Base-by-base conservation (phyloP, 2,113 vertebrate species). In the Sturnus vulgaris region DNA sequence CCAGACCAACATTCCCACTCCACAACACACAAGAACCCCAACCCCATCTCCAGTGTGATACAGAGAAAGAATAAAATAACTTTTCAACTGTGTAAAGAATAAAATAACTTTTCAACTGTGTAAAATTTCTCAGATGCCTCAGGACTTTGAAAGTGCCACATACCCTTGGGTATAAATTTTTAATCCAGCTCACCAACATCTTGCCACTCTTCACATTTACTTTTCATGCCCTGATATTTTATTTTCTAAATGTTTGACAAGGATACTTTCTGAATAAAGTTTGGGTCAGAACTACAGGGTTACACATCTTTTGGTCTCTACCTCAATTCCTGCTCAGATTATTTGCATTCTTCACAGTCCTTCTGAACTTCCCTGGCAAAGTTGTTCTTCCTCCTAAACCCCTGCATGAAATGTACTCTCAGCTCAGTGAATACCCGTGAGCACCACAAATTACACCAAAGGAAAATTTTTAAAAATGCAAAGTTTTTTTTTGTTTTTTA, bases 401-500 rank as follows among this genome's bases (percentile, higher is more conserved):
- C 33, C 7, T n/a, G 59, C 50, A 53, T 7, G 60, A 61, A 82
- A 35, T 1, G 5, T 6, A 1, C 11, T 59, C 68, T 27, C 0
- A 0, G 13, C 47, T 55, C 33, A 71, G 33, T 15, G 6, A 64
- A 65, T 39, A 33, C 3, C 18, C 0, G 0, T 27, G 20, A 78
- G 57, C 23, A 39, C 33, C 31, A n/a, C 22, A 42, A 23, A 49
- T 25, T 25, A 63, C 13, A 11, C 44, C 22, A 20, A 82, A 69
- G 5, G 4, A 4, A 68, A 7, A 20, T 69, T 64, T 27, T 11
- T 7, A 65, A 87, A 76, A 86, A 61, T 9, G 15, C 3, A n/a
- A 47, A 50, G 5, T 0, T 0, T 3, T 0, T 3, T 22, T 64
- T 8, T 8, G 4, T 44, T 64, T n/a, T 28, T 40, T 52, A 14